Conservation (phyloP, 2,113 vertebrate species). For the Herpetotheres cachinnans region DNA sequence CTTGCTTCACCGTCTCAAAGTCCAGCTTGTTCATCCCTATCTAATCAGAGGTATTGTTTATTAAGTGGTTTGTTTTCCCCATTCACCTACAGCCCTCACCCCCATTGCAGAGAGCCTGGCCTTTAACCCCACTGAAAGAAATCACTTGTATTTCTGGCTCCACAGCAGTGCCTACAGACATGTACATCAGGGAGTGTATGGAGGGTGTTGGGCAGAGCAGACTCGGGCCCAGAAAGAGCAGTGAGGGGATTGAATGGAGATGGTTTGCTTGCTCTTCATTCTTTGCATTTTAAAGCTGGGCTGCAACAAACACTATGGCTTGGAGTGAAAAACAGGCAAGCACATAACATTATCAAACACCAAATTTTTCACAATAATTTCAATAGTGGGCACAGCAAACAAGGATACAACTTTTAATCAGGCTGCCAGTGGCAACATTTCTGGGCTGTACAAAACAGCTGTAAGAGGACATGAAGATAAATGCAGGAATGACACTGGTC, state of each 20-base stretch:
- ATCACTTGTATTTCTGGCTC: background rate
- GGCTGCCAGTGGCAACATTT: background rate
- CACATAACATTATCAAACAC: background rate
- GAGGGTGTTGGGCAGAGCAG: background rate
- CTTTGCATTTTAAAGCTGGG: background rate
- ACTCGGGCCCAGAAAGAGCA: background rate
- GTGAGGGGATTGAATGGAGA: background rate
- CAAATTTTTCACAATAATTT: background rate
- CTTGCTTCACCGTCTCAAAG: constrained; percentile 76
- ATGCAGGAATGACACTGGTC: background rate
- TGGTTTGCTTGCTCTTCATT: background rate
- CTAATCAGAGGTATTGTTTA: constrained; percentile 68
- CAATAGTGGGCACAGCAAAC: background rate
- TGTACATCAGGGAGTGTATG: rapidly evolving
- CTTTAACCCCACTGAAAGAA: background rate
- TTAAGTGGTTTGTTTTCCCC: constrained; percentile 45
- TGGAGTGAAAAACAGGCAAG: background rate
- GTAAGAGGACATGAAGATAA: background rate
- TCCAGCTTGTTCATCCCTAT: constrained; percentile 67
- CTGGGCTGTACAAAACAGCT: background rate
- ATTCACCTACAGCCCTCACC: background rate
- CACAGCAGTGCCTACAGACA: background rate
- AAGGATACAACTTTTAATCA: background rate
- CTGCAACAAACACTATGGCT: background rate
- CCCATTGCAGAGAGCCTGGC: background rate